Evolutionary conservation across 2,797 vertebrate species (phyloP).

Genomic region (Sebastes cheni): DNA sequence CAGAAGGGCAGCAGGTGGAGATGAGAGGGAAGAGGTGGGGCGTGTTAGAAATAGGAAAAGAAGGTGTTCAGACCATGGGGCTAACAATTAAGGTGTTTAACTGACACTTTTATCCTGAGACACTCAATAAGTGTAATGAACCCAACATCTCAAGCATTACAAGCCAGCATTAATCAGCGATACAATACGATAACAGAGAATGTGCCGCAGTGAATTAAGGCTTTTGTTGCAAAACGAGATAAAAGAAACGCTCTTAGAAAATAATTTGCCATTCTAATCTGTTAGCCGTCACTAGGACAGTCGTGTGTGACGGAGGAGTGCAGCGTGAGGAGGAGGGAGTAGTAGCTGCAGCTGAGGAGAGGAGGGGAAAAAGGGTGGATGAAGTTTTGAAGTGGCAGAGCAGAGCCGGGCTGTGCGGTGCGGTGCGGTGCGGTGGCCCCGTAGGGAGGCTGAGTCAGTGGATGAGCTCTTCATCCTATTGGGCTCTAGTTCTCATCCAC

Average conservation of each 20-base stretch:
- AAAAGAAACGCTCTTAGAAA: not conserved
- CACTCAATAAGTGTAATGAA: not conserved
- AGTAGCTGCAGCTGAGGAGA: not conserved
- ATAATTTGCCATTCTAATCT: not conserved
- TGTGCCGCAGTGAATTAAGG: not conserved
- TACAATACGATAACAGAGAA: not conserved
- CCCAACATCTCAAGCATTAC: not conserved
- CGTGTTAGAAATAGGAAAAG: not conserved
- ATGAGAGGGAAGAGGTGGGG: not conserved
- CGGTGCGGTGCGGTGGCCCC: not conserved
- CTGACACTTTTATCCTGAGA: not conserved
- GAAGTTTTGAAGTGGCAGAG: constrained; percentile 36
- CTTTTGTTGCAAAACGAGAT: not conserved
- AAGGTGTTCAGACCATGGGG: not conserved
- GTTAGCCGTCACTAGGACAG: not conserved
- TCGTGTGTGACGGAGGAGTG: not conserved
- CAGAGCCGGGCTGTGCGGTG: not conserved
- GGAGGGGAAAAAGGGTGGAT: not conserved
- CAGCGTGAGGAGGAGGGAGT: not conserved
- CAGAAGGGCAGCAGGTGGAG: not conserved
- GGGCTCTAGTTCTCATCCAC: constrained; percentile 54
- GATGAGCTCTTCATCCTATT: constrained; percentile 64
- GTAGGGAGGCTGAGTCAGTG: constrained; percentile 30
- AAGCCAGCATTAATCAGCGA: not conserved
- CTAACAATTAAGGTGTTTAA: not conserved